These are phyloP conservation scores for Polypedilum pembai DNA, from an alignment of 1,140 invertebrate species.

Conservation along the genomic window DNA sequence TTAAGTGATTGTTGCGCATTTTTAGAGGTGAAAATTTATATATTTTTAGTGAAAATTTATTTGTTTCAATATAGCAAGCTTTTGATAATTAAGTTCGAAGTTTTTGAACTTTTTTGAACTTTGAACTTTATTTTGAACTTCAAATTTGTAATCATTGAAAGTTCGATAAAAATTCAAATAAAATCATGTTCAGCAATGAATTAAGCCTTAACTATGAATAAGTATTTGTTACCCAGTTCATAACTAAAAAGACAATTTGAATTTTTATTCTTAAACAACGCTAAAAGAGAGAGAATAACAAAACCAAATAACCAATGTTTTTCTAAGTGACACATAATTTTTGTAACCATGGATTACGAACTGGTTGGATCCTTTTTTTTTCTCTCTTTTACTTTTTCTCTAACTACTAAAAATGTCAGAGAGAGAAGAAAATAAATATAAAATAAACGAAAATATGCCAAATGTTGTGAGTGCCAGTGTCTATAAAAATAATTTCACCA, in stretches of 20 bases:
- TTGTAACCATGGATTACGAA: conserved; percentile 4
- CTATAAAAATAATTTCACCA: not conserved
- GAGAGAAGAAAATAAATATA: not conserved
- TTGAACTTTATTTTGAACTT: too few species aligned
- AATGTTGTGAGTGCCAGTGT: not conserved
- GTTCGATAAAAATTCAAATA: too few species aligned
- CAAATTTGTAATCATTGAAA: too few species aligned
- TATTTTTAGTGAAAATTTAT: too few species aligned
- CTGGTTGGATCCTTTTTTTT: not conserved
- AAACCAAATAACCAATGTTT: not conserved
- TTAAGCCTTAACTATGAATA: too few species aligned
- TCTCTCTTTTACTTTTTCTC: too few species aligned
- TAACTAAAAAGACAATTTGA: too few species aligned
- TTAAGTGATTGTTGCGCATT: too few species aligned
- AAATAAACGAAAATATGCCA: conserved; percentile 11
- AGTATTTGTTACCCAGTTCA: too few species aligned
- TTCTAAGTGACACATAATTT: conserved; percentile 14
- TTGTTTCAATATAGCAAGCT: not conserved
- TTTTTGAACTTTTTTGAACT: too few species aligned
- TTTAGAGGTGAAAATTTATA: not conserved
- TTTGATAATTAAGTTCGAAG: too few species aligned
- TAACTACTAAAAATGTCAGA: not conserved
- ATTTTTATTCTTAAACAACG: not conserved
- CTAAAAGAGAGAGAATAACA: not conserved
- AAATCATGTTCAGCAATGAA: too few species aligned